phyloP scores from a whole-genome alignment of 2,888 invertebrate species.

The Nephrocerus scutellatus region DNA sequence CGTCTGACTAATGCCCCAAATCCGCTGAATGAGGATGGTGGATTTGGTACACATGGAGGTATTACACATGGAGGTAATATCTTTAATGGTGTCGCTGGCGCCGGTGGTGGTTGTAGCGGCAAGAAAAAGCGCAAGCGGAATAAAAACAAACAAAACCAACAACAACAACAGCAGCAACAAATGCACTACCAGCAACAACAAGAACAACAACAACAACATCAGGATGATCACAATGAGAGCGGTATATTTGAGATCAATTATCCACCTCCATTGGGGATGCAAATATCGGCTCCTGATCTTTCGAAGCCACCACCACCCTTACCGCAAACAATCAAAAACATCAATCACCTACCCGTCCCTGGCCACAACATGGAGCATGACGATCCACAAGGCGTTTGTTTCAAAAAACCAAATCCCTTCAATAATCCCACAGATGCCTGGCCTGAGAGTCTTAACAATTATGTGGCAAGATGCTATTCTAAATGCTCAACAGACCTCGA shows the following conservation, averaged over 20 bases:
- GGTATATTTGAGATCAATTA: no score
- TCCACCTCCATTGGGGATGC: no score
- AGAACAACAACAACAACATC: conserved; percentile 4
- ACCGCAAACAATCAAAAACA: conserved; percentile 7
- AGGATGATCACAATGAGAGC: no score
- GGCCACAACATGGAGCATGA: conserved; percentile 10
- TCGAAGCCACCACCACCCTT: conserved; percentile 21
- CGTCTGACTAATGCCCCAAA: conserved; percentile 40
- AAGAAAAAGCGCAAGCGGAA: conserved; percentile 75
- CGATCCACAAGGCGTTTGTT: conserved; percentile 14
- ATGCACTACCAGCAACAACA: conserved; percentile 14
- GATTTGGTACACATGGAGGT: no score
- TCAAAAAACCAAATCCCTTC: conserved; percentile 45
- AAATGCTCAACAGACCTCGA: conserved; percentile 83
- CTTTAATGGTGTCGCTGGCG: conserved; percentile 10
- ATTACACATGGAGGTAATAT: no score
- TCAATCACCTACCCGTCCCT: not conserved
- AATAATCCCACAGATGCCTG: conserved; percentile 61
- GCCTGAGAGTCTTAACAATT: conserved; percentile 75
- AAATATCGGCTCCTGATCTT: conserved; percentile 44
- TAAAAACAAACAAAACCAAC: conserved; percentile 52
- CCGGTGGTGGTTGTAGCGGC: conserved; percentile 11
- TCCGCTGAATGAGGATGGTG: conserved; percentile 36
- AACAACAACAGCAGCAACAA: conserved; percentile 37
- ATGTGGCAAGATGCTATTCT: conserved; percentile 86